Percentiles rank a stretch among this genome's conserved stretches.
Conservation (phyloP, 2,113 vertebrate species). For the Lophochroa leadbeateri region DNA sequence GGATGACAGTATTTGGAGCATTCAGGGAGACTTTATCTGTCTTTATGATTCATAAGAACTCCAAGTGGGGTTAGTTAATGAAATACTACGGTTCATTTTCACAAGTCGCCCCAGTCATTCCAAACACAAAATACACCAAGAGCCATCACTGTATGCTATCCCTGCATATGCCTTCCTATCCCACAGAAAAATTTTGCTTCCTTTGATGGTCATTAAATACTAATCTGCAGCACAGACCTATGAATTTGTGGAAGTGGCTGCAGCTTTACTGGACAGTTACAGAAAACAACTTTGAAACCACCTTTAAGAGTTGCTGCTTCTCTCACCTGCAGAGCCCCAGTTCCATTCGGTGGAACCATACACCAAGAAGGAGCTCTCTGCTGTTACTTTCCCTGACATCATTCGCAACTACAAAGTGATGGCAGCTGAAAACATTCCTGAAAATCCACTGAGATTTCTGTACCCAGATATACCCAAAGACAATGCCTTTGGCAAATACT, state of each 20-base stretch:
- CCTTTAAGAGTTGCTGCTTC: neutral
- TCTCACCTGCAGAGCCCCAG: constrained; percentile 73
- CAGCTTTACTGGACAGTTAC: neutral
- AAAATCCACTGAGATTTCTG: constrained; percentile 91
- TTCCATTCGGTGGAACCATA: constrained; percentile 95
- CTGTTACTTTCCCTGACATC: constrained; percentile 93
- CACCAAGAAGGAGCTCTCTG: constrained; percentile 91
- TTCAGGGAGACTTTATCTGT: neutral
- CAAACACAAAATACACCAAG: neutral
- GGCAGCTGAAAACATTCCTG: constrained; percentile 94
- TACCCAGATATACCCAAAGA: constrained; percentile 90
- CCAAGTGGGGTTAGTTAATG: neutral
- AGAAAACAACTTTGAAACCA: neutral
- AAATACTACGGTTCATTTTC: neutral
- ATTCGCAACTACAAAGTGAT: constrained; percentile 97
- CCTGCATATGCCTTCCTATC: neutral
- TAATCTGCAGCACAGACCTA: neutral
- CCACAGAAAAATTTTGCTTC: neutral
- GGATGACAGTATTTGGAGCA: neutral
- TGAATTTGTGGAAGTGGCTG: neutral
- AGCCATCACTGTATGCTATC: neutral
- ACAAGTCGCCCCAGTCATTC: neutral
- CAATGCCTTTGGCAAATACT: constrained; percentile 95
- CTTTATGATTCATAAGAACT: neutral
- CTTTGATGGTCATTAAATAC: neutral